Percentiles rank a stretch among this genome's conserved stretches.
phyloP scores from a whole-genome alignment of 2,113 vertebrate species.

The Nyctibius bracteatus region DNA sequence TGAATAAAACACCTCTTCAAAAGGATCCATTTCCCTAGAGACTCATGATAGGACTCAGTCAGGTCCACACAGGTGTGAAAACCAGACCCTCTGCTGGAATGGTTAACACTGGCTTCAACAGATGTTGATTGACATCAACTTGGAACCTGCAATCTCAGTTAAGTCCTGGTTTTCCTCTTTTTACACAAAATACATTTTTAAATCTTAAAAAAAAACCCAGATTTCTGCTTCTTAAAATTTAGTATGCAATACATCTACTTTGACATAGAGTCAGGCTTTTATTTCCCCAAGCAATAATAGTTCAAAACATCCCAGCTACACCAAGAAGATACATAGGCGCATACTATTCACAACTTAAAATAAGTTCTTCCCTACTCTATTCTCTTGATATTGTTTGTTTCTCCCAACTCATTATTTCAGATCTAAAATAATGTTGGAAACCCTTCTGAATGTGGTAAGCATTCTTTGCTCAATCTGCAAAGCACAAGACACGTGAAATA shows the following conservation, averaged over 20 bases:
- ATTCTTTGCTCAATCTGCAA: neutral
- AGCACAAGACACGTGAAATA: neutral
- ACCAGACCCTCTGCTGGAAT: neutral
- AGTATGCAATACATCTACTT: neutral
- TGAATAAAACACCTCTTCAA: neutral
- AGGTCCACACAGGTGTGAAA: neutral
- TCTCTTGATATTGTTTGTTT: neutral
- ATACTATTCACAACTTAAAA: neutral
- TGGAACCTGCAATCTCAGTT: neutral
- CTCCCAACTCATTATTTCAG: neutral
- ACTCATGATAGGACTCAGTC: neutral
- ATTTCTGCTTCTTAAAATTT: neutral
- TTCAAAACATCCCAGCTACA: neutral
- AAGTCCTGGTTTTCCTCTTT: neutral
- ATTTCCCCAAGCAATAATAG: conserved; percentile 9
- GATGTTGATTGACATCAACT: neutral
- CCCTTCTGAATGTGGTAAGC: neutral
- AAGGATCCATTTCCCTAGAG: neutral
- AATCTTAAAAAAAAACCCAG: neutral
- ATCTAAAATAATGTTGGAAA: neutral
- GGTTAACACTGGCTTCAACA: neutral
- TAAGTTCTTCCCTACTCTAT: neutral
- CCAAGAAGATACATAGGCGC: neutral
- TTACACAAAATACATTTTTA: neutral
- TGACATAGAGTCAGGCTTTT: neutral